Evolutionary conservation across 2,797 vertebrate species (phyloP), one percentile per base, ranked within the genome.

Genomic region (Diglossa cyanea): DNA sequence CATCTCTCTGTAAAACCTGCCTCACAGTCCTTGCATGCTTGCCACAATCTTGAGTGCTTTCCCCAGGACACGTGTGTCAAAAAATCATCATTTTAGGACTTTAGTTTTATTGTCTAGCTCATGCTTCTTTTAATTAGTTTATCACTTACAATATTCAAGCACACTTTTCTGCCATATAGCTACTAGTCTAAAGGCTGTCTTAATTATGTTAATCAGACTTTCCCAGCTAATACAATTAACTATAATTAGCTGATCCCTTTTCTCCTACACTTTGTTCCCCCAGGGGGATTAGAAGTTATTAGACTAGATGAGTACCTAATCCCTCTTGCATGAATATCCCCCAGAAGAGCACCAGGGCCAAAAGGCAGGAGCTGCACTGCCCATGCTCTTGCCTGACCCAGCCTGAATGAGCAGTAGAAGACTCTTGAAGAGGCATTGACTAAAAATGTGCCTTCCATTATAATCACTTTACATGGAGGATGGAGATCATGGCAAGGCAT

Each of bases 191-290:
- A 80, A 86, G 62, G 75, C 47, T 88, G 45, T 92, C 86, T 91
- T 95, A 95, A 95, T 91, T 95, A 85, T 65, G 84, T 82, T 95
- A 95, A 95, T 73, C 65, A 90, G 51, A 70, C 57, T 90, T 23
- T 88, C 58, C 17, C 74, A 75, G 57, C 45, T 97, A 91, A 92
- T 86, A 92, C 68, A 94, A 89, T 96, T 96, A 95, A 51, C 70
- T 61, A 83, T 95, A 96, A 97, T 96, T 95, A 96, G 80, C 26
- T 80, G 51, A 79, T 91, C 76, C 72, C 74, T 93, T 92, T 96
- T 51, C 18, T 96, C 75, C 72, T 82, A 62, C 86, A 73, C 33
- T 95, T 76, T 55, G n/a, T 30, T 68, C 24, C 61, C 61, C 28
- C 60, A 26, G n/a, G 78, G 75, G 76, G 67, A 92, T 93, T 85